These are phyloP conservation scores for Chloroclystis v-ata DNA, from an alignment of 2,888 invertebrate species.

Conservation along the genomic window DNA sequence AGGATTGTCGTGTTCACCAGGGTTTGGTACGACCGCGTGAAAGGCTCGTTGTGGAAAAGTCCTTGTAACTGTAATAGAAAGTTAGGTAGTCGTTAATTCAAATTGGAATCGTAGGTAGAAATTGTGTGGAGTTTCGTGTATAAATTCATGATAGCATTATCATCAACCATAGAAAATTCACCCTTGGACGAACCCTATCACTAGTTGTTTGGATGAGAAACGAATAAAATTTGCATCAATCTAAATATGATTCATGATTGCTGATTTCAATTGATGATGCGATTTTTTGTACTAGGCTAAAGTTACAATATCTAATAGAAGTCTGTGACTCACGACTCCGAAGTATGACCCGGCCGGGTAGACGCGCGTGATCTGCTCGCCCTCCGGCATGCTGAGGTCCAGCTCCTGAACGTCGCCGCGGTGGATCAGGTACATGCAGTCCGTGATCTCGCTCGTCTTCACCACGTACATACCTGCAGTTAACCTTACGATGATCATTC, in stretches of 20 bases:
- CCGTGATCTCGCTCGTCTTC: slow-evolving; percentile 56
- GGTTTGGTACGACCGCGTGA: slow-evolving; percentile 49
- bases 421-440: slow-evolving; percentile 62
- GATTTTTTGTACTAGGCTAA: too few species aligned
- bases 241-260: too few species aligned
- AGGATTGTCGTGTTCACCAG: slow-evolving; percentile 51
- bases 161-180: too few species aligned
- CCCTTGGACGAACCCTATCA: too few species aligned
- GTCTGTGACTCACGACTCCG: slow-evolving; percentile 46
- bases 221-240: too few species aligned
- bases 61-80: slow-evolving; percentile 38
- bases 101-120: too few species aligned
- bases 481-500: too few species aligned
- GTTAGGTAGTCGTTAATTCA: neutral
- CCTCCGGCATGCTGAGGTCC: neutral
- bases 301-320: too few species aligned
- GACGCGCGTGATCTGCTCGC: slow-evolving; percentile 23
- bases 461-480: slow-evolving; percentile 56
- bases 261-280: too few species aligned
- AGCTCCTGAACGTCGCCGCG: slow-evolving; percentile 41
- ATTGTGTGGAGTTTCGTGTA: too few species aligned
- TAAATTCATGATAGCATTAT: too few species aligned
- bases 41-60: slow-evolving; percentile 43
- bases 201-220: too few species aligned
- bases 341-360: slow-evolving; percentile 48